Base-by-base conservation (phyloP, 1,140 invertebrate genomes). In the Tetraneura akinire region DNA sequence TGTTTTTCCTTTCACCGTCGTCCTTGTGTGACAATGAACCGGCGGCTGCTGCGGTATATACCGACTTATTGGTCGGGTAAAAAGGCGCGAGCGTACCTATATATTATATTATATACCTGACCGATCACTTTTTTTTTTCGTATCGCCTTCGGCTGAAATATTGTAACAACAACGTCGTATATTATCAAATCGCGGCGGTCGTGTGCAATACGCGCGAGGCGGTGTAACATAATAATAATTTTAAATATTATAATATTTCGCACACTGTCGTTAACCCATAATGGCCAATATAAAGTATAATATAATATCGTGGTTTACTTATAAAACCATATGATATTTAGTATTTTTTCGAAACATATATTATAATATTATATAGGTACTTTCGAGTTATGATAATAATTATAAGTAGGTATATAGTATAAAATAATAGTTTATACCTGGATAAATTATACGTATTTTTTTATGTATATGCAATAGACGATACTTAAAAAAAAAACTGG, bases 21-120 rank as follows among this genome's bases (percentile, higher is more conserved):
- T 32, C 73, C 49, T 76, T 76, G 73, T 76, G 53, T 76, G 73
- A 76, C 73, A 76, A 76, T 57, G 73, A 76, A 76, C 73, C n/a
- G 73, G 0, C 26, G 51, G 29, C 16, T 23, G 49, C 71, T 57
- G 51, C 10, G 32, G 29, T 55, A 26, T 51, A 23, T 57, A 55
- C 73, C 26, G 16, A 23, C 45, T 57, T 26, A 32, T 42, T n/a
- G 1, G 53, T 37, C 32, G 3, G 51, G 53, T 21, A 76, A 76
- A 76, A 32, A n/a, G 73, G 73, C 18, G 32, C 29, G 32, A 37
- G 32, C 32, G 32, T n/a, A n/a, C n/a, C n/a, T n/a, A n/a, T n/a
- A n/a, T n/a, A n/a, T n/a, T n/a, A n/a, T n/a, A n/a, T n/a, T n/a
- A n/a, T n/a, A 16, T 23, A 45, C 37, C 64, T 68, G 66, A 68